Evolutionary conservation across 1,140 invertebrate species (phyloP).

Genomic region (Periplaneta americana): DNA sequence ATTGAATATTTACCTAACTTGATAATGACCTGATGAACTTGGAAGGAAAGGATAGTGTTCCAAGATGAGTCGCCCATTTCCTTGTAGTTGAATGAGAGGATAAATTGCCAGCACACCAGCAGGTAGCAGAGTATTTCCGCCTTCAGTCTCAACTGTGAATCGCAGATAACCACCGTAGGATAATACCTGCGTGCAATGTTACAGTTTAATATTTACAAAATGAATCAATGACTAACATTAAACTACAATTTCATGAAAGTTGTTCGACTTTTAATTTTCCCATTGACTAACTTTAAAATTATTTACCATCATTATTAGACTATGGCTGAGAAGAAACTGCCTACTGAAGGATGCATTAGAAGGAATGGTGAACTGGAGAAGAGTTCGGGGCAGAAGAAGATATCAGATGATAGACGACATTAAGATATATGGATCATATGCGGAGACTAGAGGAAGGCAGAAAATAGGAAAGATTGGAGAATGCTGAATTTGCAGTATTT

Average conservation of each 20-base stretch:
- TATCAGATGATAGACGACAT: no score
- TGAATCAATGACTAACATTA: neutral
- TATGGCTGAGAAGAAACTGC: no score
- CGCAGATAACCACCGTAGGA: constrained; percentile 90
- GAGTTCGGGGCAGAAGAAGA: no score
- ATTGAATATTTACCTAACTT: constrained; percentile 60
- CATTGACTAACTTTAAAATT: no score
- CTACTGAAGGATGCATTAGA: no score
- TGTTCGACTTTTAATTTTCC: no score
- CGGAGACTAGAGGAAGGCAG: no score
- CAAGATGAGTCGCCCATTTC: constrained; percentile 60
- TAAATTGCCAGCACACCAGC: constrained; percentile 56
- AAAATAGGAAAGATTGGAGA: no score
- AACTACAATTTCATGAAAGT: neutral
- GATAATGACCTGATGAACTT: constrained; percentile 43
- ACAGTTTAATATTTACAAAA: neutral
- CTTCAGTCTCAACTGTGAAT: constrained; percentile 68
- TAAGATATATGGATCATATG: no score
- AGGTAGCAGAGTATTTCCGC: constrained; percentile 45
- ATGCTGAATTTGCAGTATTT: no score
- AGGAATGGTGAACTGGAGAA: no score
- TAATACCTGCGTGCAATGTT: constrained; percentile 52
- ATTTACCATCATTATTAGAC: no score
- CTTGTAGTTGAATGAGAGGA: constrained; percentile 79
- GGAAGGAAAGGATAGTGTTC: constrained; percentile 59